phyloP scores from a whole-genome alignment of 2,113 vertebrate species.

The Antechinus flavipes region DNA sequence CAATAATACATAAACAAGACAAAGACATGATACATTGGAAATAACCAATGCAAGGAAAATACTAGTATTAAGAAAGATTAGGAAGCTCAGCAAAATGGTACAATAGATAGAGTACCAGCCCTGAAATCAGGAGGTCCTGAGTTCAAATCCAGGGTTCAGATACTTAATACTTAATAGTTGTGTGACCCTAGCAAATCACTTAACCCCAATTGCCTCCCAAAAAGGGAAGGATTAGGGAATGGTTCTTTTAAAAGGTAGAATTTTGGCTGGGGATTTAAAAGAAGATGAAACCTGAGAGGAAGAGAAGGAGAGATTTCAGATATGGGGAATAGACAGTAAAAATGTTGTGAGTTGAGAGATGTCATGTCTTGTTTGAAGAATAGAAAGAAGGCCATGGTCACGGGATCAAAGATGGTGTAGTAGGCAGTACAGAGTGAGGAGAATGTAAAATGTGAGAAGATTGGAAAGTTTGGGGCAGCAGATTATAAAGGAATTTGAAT shows the following conservation, averaged over 20 bases:
- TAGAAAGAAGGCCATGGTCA: background rate
- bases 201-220: no score
- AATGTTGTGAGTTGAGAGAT: background rate
- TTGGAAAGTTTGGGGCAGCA: accelerated
- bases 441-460: background rate
- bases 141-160: no score
- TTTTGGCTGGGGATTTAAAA: background rate
- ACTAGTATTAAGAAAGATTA: background rate
- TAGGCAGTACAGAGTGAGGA: background rate
- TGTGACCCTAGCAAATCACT: no score
- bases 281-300: background rate
- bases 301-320: background rate
- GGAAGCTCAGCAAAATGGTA: background rate
- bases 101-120: no score
- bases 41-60: background rate
- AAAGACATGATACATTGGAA: background rate
- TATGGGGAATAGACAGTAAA: background rate
- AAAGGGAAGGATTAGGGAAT: background rate
- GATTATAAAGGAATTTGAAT: background rate
- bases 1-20: background rate
- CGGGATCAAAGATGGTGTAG: background rate
- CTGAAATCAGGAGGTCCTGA: no score
- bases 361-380: background rate
- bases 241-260: background rate
- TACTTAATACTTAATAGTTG: no score